phyloP scores from a whole-genome alignment of 2,888 invertebrate species.

The Acleris cristana region DNA sequence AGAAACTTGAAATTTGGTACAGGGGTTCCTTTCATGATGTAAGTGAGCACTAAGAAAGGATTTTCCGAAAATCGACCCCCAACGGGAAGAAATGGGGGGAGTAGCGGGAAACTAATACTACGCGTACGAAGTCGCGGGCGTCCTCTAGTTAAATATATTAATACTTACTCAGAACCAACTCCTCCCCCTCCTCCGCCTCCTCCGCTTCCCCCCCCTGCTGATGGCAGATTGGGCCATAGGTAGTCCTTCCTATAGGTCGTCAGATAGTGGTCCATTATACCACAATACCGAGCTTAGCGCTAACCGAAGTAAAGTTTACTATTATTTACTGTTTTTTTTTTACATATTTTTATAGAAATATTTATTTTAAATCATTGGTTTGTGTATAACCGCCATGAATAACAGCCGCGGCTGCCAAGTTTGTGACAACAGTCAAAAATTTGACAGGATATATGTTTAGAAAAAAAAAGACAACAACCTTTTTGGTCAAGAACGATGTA shows the following conservation, averaged over 20 bases:
- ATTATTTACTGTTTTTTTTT: slow-evolving; percentile 42
- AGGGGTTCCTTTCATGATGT: no score
- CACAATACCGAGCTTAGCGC: background rate
- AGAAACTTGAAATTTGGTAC: no score
- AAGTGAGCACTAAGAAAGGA: no score
- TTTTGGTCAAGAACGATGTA: background rate
- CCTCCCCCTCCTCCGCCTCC: slow-evolving; percentile 37
- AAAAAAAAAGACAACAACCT: background rate
- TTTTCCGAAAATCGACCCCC: no score
- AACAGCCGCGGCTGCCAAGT: slow-evolving; percentile 17
- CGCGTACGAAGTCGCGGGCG: no score
- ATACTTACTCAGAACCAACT: slow-evolving; percentile 60
- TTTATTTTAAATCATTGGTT: slow-evolving; percentile 11
- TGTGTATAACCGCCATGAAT: background rate
- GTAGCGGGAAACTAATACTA: no score
- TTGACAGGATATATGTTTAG: background rate
- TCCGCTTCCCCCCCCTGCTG: slow-evolving; percentile 44
- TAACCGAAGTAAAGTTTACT: background rate
- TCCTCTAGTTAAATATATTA: no score
- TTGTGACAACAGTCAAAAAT: background rate
- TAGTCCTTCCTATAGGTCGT: slow-evolving; percentile 86
- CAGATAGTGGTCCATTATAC: slow-evolving; percentile 82
- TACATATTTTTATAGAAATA: slow-evolving; percentile 20
- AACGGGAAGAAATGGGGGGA: no score
- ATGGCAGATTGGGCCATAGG: slow-evolving; percentile 82